Evolutionary conservation across 23 tunicate species (phyloP).

Genomic region (Aplidium turbinatum): DNA sequence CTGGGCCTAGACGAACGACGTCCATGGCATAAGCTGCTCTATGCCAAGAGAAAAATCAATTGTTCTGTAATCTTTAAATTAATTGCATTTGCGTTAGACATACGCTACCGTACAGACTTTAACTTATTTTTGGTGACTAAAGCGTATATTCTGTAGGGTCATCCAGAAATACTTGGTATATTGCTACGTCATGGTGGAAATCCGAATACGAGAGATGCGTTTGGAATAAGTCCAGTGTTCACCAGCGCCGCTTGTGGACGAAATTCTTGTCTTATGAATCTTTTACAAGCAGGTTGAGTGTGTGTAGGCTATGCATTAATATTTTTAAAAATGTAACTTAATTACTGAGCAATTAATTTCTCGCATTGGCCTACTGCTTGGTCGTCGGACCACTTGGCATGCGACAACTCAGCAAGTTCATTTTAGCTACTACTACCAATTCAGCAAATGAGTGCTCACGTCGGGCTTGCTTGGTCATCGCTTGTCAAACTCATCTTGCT

Average conservation of each 20-base stretch:
- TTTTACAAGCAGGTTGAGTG: slow-evolving; percentile 42
- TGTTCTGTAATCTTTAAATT: not conserved
- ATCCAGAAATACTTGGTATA: slow-evolving; percentile 40
- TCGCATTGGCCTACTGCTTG: too few species aligned
- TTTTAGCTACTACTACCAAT: too few species aligned
- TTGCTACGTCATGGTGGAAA: slow-evolving; percentile 57
- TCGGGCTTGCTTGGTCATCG: too few species aligned
- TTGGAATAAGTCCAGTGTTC: slow-evolving; percentile 83
- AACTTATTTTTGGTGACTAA: not conserved
- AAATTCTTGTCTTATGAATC: slow-evolving; percentile 60
- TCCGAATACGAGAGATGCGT: slow-evolving; percentile 67
- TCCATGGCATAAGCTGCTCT: too few species aligned
- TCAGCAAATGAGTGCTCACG: too few species aligned
- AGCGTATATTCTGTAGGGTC: slow-evolving; percentile 74
- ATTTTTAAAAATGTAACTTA: too few species aligned
- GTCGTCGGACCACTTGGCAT: too few species aligned
- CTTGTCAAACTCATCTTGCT: too few species aligned
- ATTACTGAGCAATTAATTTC: too few species aligned
- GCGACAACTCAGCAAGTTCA: too few species aligned
- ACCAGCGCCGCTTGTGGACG: slow-evolving; percentile 89
- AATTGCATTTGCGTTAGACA: not conserved
- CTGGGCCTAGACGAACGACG: too few species aligned
- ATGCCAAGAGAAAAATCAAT: not conserved
- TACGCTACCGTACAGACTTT: not conserved
- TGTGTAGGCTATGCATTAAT: too few species aligned